A percentile compares a stretch with the other conserved stretches of the same genome.
phyloP scores from a whole-genome alignment of 1,140 invertebrate genomes.

The Lucilia cuprina region DNA sequence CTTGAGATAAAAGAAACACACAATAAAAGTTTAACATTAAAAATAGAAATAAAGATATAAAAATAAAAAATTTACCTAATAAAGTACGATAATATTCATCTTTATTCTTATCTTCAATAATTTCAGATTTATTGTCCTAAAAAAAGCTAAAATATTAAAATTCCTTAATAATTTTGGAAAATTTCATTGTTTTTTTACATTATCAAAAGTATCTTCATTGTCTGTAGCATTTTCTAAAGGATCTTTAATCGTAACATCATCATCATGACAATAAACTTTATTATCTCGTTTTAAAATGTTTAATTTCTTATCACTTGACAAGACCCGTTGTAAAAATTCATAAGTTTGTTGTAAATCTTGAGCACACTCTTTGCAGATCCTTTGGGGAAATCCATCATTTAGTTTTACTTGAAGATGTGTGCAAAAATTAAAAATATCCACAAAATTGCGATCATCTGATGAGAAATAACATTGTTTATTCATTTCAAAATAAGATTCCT shows the following conservation, averaged over 20 bases:
- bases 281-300: not conserved
- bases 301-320: not conserved
- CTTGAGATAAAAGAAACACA: not conserved
- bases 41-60: constrained; percentile 5
- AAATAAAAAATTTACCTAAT: not conserved
- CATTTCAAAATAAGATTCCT: not conserved
- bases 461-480: not conserved
- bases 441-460: not conserved
- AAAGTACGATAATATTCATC: not conserved
- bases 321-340: not conserved
- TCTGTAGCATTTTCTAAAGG: constrained; percentile 22
- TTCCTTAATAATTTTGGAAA: not conserved
- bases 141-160: not conserved
- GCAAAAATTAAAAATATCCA: not conserved
- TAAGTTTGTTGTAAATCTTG: not conserved
- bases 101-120: not conserved
- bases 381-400: not conserved
- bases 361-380: not conserved
- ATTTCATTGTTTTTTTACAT: not conserved
- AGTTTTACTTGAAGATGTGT: not conserved
- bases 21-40: not conserved
- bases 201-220: not conserved
- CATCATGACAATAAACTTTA: not conserved
- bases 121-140: not conserved
- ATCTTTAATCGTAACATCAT: not conserved